phyloP scores from a whole-genome alignment of 2,888 invertebrate species.

The Bruchidius siliquastri region DNA sequence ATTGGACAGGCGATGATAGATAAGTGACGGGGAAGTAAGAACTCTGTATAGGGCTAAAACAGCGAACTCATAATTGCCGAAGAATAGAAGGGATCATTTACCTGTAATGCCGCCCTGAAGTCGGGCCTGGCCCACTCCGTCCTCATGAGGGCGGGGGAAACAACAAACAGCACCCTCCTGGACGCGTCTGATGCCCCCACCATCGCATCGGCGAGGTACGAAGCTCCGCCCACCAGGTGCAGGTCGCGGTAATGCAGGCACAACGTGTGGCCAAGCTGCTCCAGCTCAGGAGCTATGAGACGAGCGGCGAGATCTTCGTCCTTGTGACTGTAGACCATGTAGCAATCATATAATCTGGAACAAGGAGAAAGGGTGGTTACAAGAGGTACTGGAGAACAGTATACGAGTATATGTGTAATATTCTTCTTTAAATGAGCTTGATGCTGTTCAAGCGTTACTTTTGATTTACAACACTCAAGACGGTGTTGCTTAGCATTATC shows the following conservation, averaged over 20 bases:
- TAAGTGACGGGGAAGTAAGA: too few species aligned
- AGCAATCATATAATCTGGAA: conserved; percentile 64
- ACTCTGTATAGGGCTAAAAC: too few species aligned
- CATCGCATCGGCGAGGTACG: conserved; percentile 59
- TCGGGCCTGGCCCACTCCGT: conserved; percentile 82
- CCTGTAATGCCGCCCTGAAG: conserved; percentile 66
- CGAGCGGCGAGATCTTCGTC: conserved; percentile 70
- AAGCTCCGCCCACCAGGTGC: conserved; percentile 57
- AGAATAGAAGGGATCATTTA: too few species aligned
- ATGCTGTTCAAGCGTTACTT: too few species aligned
- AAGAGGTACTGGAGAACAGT: too few species aligned
- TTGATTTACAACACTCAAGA: too few species aligned
- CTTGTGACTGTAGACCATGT: conserved; percentile 78
- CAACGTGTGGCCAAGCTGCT: conserved; percentile 64
- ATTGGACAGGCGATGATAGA: too few species aligned
- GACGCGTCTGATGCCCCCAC: conserved; percentile 61
- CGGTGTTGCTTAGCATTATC: too few species aligned
- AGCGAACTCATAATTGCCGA: too few species aligned
- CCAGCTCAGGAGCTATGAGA: conserved; percentile 68
- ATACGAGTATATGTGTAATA: too few species aligned
- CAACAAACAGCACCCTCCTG: conserved; percentile 70
- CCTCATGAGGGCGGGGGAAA: conserved; percentile 75
- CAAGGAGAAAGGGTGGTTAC: not conserved
- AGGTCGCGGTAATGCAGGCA: conserved; percentile 65
- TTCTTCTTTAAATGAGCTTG: too few species aligned